Base-by-base conservation (phyloP, 2,113 vertebrate genomes). In the Solenodon paradoxus region DNA sequence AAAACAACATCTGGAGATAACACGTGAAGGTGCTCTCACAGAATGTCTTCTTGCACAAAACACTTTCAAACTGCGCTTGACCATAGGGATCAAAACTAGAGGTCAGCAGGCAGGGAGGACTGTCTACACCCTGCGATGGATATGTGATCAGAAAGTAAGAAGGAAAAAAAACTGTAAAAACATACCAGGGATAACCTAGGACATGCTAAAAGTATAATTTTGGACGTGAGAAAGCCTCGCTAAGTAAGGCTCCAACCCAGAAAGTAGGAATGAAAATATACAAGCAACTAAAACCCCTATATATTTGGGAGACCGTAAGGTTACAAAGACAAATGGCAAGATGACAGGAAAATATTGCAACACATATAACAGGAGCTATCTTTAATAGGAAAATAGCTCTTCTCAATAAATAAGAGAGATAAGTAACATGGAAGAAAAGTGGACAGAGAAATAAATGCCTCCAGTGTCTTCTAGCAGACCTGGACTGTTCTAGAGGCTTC, bases 321-420 rank as follows among this genome's bases (percentile, higher is more conserved):
- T 61, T 88, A 66, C 2, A 95, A 96, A 77, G 77, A 84, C 28
- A 95, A 71, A 93, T 61, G 53, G 90, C 63, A 86, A 64, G 12
- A 28, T 19, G 38, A 61, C 71, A 74, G 72, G 42, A 64, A 66
- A 69, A 42, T 72, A 64, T 68, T 82, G 42, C 30, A 71, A 16
- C 16, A 19, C 22, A 53, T 53, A 0, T 68, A 53, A 49, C 30
- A 82, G 78, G 69, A 82, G 24, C n/a, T 88, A 5, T 63, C 80
- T 38, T 90, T 63, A 82, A 71, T 94, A 82, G 69, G 51, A 47
- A 91, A 96, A 92, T 47, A 91, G 55, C 9, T 47, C 49, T 61
- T 86, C 5, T 68, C 82, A 94, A 82, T 93, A 74, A 93, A 45
- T 42, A 88, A 89, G 74, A 85, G 75, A 68, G 35, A 42, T 32